Evolutionary conservation across 2,797 vertebrate genomes (phyloP), one percentile per base, ranked within the genome.

Genomic region (Atherinosoma microstoma): DNA sequence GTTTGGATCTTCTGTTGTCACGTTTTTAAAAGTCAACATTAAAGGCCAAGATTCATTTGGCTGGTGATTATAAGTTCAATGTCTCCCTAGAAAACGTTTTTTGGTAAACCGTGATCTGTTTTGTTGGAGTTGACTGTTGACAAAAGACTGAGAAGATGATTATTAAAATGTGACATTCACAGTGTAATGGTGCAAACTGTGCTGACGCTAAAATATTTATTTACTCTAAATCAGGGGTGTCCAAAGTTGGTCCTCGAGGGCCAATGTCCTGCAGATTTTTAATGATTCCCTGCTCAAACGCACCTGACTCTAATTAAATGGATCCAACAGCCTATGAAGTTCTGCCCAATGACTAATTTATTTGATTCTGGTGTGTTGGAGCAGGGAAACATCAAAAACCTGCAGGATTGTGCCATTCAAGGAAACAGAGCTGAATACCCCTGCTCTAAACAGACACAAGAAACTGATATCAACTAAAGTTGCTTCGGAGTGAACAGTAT

Each of bases 11-110:
- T 68, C 51, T 47, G 18, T 70, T 67, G 62, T 30, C 58, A 80
- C 24, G 24, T 69, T 73, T 75, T 16, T 72, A 49, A 64, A 80
- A 60, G 70, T 66, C 73, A 79, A 79, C 45, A 57, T 59, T 4
- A 58, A 70, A 53, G 53, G 27, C 56, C 29, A 6, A 49, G 34
- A 63, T 63, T 67, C 58, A 40, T 38, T 29, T 58, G 68, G 36
- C 16, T 15, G 27, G 7, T 36, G 32, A 64, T 72, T 70, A 53
- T 12, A 30, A 29, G 62, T 47, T 24, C 5, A 6, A n/a, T 32
- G 45, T 58, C 24, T 60, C 38, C 22, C 71, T 58, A 58, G 58
- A 78, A 76, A 49, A 69, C 38, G 59, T 45, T n/a, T 11, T 34
- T 66, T 53, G 51, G 15, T n/a, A 42, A 51, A 30, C 22, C 0